A percentile compares a stretch with the other conserved stretches of the same genome.
These are phyloP conservation scores for Coilia nasus DNA, from an alignment of 2,797 vertebrate genomes.

Conservation along the genomic window DNA sequence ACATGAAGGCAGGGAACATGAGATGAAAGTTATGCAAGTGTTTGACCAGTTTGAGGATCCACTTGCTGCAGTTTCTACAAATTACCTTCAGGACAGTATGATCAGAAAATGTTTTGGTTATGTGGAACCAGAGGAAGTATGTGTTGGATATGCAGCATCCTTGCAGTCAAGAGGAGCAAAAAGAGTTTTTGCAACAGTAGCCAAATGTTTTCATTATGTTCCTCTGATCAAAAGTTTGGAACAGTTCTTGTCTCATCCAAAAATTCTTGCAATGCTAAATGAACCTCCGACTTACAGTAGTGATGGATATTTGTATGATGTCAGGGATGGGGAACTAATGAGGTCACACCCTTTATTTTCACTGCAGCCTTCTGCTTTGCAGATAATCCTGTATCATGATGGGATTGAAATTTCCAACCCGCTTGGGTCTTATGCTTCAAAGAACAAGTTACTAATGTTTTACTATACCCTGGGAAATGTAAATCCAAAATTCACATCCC, in stretches of 20 bases:
- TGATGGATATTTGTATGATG: constrained; percentile 1
- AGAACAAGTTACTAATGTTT: constrained; percentile 47
- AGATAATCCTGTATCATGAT: constrained; percentile 51
- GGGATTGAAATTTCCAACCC: constrained; percentile 44
- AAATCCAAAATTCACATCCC: constrained; percentile 40
- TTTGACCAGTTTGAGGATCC: background rate
- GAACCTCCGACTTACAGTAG: background rate
- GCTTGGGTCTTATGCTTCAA: constrained; percentile 41
- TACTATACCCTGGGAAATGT: constrained; percentile 44
- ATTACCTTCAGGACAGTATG: background rate
- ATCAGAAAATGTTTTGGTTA: background rate
- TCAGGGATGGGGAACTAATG: background rate
- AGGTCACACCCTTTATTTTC: constrained; percentile 50
- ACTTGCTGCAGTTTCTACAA: background rate
- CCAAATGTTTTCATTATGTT: constrained; percentile 52
- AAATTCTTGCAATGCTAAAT: constrained; percentile 46
- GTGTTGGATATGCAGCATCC: constrained; percentile 20
- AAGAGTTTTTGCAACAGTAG: constrained; percentile 21
- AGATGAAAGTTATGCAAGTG: background rate
- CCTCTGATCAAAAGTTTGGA: constrained; percentile 51
- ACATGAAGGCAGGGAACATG: background rate
- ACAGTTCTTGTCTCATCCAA: constrained; percentile 53
- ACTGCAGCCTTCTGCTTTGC: constrained; percentile 40
- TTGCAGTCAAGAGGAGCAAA: background rate
- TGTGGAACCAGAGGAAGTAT: no score